Base-by-base conservation (phyloP, 2,888 invertebrate species). In the Drosophila anomalata region DNA sequence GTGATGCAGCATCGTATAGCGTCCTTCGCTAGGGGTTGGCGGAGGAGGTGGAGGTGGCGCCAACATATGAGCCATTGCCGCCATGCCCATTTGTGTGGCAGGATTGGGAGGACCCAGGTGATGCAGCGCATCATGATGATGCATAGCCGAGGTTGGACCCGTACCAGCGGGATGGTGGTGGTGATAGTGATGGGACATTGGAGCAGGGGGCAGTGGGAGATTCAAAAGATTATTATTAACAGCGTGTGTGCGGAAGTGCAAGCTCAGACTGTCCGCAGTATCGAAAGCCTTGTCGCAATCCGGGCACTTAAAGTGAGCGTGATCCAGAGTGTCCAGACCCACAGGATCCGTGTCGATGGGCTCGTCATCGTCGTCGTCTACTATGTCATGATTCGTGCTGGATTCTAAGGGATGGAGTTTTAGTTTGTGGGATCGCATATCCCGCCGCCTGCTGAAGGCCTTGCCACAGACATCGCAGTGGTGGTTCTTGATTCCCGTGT, bases 401-500 rank as follows among this genome's bases (percentile, higher is more conserved):
- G 88, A 82, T 12, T 77, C 79, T 7, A 88, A 46, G 0, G 79
- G 79, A 75, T 92, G 92, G 20, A 91, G 74, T 63, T 92, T 92
- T 9, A 90, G 81, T 53, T 92, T 92, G 65, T 92, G 92, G 0
- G 90, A 81, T 66, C 94, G 94, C 89, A 94, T 92, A 78, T 94
- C 94, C 75, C 94, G 92, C 6, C 92, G 91, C 36, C 94, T 92
- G 63, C 93, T 92, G 75, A 94, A 94, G 0, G 93, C 91, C 53
- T 93, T 92, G 3, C 92, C 92, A 78, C 94, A 94, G 11, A 93
- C 83, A 75, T 94, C 93, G 79, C 94, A 94, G 76, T 94, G 93
- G 77, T 93, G 93, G 76, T 93, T 93, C 81, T 93, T 94, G 0
- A 93, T 89, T 1, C 93, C 93, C 24, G 93, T 92, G 67, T 94